Conservation (phyloP, 2,888 invertebrate genomes). For the Hecatera dysodea region DNA sequence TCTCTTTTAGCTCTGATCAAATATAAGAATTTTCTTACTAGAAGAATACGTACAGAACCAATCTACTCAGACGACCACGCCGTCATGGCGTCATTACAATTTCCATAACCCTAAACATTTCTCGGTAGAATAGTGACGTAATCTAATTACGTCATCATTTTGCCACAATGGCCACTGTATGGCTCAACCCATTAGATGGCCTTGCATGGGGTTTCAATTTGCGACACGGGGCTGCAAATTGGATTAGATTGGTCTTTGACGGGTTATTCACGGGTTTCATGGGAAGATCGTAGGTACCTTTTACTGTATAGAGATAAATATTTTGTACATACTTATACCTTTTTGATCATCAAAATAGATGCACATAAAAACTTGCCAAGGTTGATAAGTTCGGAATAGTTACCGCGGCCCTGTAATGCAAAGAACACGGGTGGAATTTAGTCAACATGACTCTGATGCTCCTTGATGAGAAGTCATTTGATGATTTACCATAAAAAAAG, state of each 20-base stretch:
- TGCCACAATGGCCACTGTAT: conserved; percentile 65
- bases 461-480: too few relatives aligned
- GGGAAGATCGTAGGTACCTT: conserved; percentile 60
- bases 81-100: conserved; percentile 49
- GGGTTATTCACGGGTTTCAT: conserved; percentile 60
- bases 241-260: conserved; percentile 76
- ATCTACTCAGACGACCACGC: conserved; percentile 3
- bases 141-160: conserved; percentile 75
- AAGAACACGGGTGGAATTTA: too few relatives aligned
- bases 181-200: conserved; percentile 78
- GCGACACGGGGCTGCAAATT: conserved; percentile 77
- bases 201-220: conserved; percentile 75
- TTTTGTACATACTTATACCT: too few relatives aligned
- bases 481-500: too few relatives aligned
- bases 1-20: background rate
- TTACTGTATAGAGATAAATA: conserved; percentile 6
- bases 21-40: background rate
- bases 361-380: too few relatives aligned
- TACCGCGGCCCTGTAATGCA: too few relatives aligned
- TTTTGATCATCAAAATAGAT: too few relatives aligned
- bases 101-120: conserved; percentile 67
- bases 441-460: too few relatives aligned
- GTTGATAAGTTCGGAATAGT: too few relatives aligned
- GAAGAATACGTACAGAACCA: background rate
- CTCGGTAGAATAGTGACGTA: conserved; percentile 70